Evolutionary conservation across 2,113 vertebrate genomes (phyloP), one percentile per base, ranked within the genome.

Genomic region (Gopherus evgoodei): DNA sequence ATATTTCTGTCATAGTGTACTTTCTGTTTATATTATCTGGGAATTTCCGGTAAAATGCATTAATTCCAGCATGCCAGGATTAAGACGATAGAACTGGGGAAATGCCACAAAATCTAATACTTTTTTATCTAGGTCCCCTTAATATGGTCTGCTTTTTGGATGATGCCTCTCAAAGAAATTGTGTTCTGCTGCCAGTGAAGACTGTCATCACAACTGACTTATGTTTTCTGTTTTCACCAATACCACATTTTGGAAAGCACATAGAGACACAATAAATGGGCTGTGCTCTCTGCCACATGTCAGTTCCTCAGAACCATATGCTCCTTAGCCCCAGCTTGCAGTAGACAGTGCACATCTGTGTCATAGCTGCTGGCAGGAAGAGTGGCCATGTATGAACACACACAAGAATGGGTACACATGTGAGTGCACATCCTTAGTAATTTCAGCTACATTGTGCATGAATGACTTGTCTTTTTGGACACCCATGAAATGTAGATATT

Each of bases 181-280:
- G 81, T 50, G 27, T 90, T 95, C 85, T 91, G 44, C 84, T 95
- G 86, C 89, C 90, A 93, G 86, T 72, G 82, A 87, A 92, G 94
- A 52, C 84, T 94, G 96, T 92, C 90, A 59, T 93, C 86, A 85
- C n/a, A 42, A 69, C 65, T 94, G 0, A 0, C 92, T 96, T 85
- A 69, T 59, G 91, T 91, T 96, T 96, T 94, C 91, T 96, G 88
- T 95, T 90, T 86, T 96, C 96, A 93, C 95, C 94, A 95, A 93
- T 93, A 94, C 93, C 94, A 75, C 93, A 91, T 96, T 94, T 97
- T 92, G 90, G 90, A 86, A 81, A 88, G 91, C 95, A 69, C 84
- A 79, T 91, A 94, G 81, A 8, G 44, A 86, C 80, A 91, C 93
- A 94, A 89, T 95, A 91, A 96, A 91, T 83, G 95, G 86, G 27